Evolutionary conservation across 1,140 invertebrate species (phyloP).

Genomic region (Stegodyphus dumicola): DNA sequence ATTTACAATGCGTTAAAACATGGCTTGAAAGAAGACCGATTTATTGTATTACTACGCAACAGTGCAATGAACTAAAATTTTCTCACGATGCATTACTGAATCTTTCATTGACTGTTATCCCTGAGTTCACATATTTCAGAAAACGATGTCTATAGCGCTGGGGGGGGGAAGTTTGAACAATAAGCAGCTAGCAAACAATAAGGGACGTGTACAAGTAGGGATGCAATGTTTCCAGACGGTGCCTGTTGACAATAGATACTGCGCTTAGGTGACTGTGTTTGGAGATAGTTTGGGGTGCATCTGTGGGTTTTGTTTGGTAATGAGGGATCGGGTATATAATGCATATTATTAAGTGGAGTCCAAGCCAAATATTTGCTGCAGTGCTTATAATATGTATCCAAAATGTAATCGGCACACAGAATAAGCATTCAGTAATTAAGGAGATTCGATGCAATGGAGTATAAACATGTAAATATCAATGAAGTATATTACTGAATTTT

Average conservation of each 20-base stretch:
- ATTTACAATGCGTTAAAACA: too few species aligned
- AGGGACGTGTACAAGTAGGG: constrained; percentile 15
- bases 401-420: too few species aligned
- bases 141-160: constrained; percentile 10
- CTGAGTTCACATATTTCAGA: not conserved
- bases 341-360: not conserved
- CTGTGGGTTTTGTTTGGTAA: not conserved
- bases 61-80: not conserved
- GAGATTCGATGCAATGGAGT: too few species aligned
- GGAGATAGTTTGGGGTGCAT: not conserved
- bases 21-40: too few species aligned
- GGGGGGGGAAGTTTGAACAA: constrained; percentile 18
- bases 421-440: too few species aligned
- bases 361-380: too few species aligned
- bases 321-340: not conserved
- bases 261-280: not conserved
- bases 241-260: constrained; percentile 36
- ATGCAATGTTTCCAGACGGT: constrained; percentile 16
- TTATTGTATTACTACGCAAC: too few species aligned
- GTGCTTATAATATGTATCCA: too few species aligned
- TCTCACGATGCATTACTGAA: not conserved
- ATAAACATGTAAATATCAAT: too few species aligned
- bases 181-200: constrained; percentile 31
- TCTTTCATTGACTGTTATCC: not conserved
- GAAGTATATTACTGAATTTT: too few species aligned